Base-by-base conservation (phyloP, 2,797 vertebrate species). In the Merluccius polli region DNA sequence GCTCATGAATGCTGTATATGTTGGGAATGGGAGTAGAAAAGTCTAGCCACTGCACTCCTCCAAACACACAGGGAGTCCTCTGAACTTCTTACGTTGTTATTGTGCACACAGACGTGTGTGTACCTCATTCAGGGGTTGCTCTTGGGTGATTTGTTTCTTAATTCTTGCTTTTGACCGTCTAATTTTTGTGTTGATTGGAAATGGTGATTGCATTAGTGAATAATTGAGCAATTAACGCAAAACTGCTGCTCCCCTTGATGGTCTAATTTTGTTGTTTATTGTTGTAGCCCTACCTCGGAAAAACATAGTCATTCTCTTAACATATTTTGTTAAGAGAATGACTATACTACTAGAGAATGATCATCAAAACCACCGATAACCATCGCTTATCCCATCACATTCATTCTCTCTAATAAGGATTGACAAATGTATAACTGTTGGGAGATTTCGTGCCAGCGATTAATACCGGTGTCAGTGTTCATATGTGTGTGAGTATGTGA, bases 391-490 rank as follows among this genome's bases (percentile, higher is more conserved):
- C 85, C 87, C 77, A 68, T 33, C 52, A 81, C 52, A 59, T 24
- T n/a, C 84, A 83, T 86, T 86, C 86, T 86, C 73, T 89, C 78
- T 88, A 83, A 90, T 89, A 77, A 74, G 82, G 88, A 90, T 76
- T 90, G 91, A 87, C 87, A 85, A 80, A 78, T 85, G 83, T 76
- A 79, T 91, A 91, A 91, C 91, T 91, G 85, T 87, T 88, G 74
- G 11, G 87, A 88, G 88, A 87, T 81, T 83, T 73, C 48, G 71
- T 78, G 78, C 67, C 77, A 72, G 81, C 75, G 82, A 87, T 75
- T 78, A 74, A 83, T 77, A 81, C 18, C 41, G 73, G 41, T 24
- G 69, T 81, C 80, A 59, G 70, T 76, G 78, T 70, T 79, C 76
- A 38, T 76, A 74, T 78, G n/a, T 36, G 77, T 67, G 36, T 38